phyloP scores from a whole-genome alignment of 1,140 invertebrate genomes.

The Tenebrio molitor region DNA sequence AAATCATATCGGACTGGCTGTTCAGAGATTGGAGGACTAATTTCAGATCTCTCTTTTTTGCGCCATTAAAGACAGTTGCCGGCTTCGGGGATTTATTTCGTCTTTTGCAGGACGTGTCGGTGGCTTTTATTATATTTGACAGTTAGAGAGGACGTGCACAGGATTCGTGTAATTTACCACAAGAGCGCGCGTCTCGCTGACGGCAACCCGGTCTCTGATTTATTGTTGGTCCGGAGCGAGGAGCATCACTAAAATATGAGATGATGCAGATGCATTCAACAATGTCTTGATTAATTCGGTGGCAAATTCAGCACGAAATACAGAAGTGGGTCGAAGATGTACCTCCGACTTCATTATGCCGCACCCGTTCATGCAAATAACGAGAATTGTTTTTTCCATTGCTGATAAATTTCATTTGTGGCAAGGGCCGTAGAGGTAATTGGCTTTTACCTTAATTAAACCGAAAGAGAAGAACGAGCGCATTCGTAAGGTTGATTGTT shows the following conservation, averaged over 20 bases:
- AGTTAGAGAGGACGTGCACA: background rate
- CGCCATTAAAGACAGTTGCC: no score
- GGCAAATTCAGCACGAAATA: background rate
- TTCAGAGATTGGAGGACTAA: no score
- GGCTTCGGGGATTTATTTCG: constrained; percentile 17
- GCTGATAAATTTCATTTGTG: constrained; percentile 24
- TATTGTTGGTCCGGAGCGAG: constrained; percentile 6
- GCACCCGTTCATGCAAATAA: constrained; percentile 25
- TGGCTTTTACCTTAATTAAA: constrained; percentile 32
- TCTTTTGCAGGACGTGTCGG: background rate
- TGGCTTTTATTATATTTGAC: constrained; percentile 42
- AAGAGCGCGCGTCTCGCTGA: background rate
- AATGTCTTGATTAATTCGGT: constrained; percentile 30
- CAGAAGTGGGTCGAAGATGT: constrained; percentile 9
- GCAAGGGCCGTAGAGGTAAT: constrained; percentile 18
- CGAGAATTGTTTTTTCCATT: constrained; percentile 19
- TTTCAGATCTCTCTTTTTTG: no score
- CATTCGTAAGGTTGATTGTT: constrained; percentile 2
- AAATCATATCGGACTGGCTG: no score
- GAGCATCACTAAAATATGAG: background rate
- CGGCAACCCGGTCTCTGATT: constrained; percentile 1
- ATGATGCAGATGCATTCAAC: constrained; percentile 14
- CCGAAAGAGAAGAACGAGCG: background rate
- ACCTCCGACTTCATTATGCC: background rate
- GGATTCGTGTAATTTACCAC: background rate